phyloP scores from a whole-genome alignment of 2,888 invertebrate genomes.

The Drosophila formosana region DNA sequence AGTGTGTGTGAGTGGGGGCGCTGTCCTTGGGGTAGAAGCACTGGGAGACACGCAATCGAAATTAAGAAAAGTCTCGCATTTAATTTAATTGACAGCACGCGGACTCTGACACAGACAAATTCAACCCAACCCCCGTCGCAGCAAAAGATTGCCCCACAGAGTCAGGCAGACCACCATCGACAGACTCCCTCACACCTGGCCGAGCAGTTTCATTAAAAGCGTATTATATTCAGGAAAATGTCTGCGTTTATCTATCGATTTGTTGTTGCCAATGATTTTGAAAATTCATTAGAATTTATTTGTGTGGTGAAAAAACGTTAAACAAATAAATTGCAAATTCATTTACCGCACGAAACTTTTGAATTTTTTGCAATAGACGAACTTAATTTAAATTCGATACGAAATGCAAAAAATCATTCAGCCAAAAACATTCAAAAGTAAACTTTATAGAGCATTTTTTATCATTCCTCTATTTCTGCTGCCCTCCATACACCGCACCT shows the following conservation, averaged over 20 bases:
- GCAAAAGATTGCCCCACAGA: neutral
- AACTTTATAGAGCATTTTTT: slow-evolving; percentile 40
- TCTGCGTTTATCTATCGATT: slow-evolving; percentile 53
- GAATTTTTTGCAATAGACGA: slow-evolving; percentile 47
- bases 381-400: slow-evolving; percentile 67
- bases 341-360: slow-evolving; percentile 71
- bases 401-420: slow-evolving; percentile 62
- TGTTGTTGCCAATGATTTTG: slow-evolving; percentile 61
- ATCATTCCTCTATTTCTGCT: neutral
- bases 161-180: neutral
- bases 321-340: slow-evolving; percentile 80
- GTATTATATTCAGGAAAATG: slow-evolving; percentile 62
- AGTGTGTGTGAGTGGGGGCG: neutral
- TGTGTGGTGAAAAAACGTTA: slow-evolving; percentile 33
- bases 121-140: slow-evolving; percentile 5
- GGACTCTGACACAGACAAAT: slow-evolving; percentile 45
- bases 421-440: slow-evolving; percentile 50
- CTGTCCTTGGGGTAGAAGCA: neutral
- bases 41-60: slow-evolving; percentile 59
- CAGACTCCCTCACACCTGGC: slow-evolving; percentile 17
- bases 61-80: slow-evolving; percentile 80
- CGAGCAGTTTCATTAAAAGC: slow-evolving; percentile 70
- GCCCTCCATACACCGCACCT: slow-evolving; percentile 11
- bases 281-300: slow-evolving; percentile 79
- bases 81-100: slow-evolving; percentile 82